Evolutionary conservation across 2,113 vertebrate species (phyloP).

Genomic region (Ploceus nigricollis): DNA sequence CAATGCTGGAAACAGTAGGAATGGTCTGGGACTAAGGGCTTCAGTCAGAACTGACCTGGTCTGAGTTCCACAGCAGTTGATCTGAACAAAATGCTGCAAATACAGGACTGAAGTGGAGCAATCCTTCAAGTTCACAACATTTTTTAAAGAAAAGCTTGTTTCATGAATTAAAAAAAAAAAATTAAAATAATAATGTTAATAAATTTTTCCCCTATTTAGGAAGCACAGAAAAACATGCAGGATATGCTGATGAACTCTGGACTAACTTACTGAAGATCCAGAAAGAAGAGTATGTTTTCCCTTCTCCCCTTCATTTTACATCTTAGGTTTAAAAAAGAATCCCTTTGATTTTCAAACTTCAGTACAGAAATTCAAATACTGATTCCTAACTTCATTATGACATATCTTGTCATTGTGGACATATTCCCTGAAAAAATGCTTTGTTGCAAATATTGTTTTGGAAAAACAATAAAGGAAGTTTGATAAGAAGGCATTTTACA

Average conservation of each 20-base stretch:
- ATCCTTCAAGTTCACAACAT: neutral
- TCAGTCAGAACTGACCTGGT: neutral
- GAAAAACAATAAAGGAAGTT: neutral
- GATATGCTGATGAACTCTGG: neutral
- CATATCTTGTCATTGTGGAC: neutral
- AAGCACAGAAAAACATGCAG: neutral
- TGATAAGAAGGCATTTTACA: neutral
- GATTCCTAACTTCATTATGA: neutral
- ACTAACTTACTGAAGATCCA: neutral
- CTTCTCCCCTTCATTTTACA: neutral
- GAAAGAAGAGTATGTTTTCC: neutral
- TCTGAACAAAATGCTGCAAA: neutral
- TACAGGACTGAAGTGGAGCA: neutral
- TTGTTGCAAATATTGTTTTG: neutral
- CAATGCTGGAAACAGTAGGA: neutral
- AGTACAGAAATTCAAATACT: neutral
- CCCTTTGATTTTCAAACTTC: neutral
- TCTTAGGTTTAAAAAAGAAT: neutral
- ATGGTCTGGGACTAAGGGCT: neutral
- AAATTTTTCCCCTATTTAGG: neutral
- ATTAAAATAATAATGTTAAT: neutral
- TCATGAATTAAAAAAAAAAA: neutral
- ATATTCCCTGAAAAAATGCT: neutral
- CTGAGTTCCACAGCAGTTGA: neutral
- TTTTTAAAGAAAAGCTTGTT: neutral